phyloP scores from a whole-genome alignment of 2,113 vertebrate genomes.

The Strigops habroptila region DNA sequence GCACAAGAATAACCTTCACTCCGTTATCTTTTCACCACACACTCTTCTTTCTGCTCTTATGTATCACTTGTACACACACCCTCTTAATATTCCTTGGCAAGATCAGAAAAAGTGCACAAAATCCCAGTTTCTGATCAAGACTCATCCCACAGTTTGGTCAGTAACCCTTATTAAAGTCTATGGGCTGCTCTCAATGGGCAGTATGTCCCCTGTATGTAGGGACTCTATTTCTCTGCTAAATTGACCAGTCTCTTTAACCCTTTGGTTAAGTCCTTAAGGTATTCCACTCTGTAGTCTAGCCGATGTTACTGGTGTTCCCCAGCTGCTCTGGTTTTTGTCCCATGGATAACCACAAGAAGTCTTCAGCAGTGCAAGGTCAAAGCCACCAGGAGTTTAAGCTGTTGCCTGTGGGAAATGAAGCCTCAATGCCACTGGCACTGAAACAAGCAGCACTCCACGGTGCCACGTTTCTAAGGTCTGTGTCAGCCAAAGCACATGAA shows the following conservation, averaged over 20 bases:
- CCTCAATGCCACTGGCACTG: neutral
- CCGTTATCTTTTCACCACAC: neutral
- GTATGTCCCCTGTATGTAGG: neutral
- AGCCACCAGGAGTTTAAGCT: neutral
- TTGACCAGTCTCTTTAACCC: neutral
- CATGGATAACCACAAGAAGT: neutral
- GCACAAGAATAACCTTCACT: neutral
- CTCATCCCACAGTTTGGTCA: neutral
- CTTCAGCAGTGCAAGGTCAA: neutral
- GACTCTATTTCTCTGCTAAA: neutral
- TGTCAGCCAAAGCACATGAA: neutral
- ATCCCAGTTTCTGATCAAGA: neutral
- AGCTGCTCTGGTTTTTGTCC: neutral
- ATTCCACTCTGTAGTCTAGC: neutral
- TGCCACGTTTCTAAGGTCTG: neutral
- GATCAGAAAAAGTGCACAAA: neutral
- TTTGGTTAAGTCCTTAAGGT: neutral
- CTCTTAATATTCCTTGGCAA: neutral
- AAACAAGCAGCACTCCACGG: neutral
- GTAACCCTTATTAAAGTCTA: neutral
- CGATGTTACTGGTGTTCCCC: neutral
- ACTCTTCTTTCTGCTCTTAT: neutral
- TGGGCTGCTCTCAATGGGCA: neutral
- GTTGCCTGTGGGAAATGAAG: neutral
- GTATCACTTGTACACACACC: rapidly evolving